These are phyloP conservation scores for Poecilia gillii DNA, from an alignment of 2,797 vertebrate genomes.

Conservation along the genomic window DNA sequence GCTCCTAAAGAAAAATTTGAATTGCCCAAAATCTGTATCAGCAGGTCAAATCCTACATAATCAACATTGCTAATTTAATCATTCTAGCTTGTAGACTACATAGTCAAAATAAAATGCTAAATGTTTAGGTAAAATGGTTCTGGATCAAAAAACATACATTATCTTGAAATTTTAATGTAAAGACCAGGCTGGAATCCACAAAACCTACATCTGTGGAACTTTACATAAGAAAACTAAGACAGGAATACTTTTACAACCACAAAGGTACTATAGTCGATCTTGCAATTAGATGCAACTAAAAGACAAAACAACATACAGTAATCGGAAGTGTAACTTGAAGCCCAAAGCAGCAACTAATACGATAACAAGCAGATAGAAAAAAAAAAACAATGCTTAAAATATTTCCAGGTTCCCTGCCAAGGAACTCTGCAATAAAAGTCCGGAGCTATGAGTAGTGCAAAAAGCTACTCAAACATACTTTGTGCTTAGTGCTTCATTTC, in stretches of 20 bases:
- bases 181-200: background rate
- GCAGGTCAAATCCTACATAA: background rate
- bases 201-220: background rate
- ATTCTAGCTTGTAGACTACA: background rate
- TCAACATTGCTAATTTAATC: background rate
- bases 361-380: conserved; percentile 5
- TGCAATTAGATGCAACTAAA: conserved; percentile 5
- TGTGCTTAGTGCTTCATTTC: conserved; percentile 64
- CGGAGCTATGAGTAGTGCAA: conserved; percentile 53
- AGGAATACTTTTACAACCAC: background rate
- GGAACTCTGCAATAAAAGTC: conserved; percentile 48
- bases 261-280: background rate
- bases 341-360: conserved; percentile 16
- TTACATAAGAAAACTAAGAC: background rate
- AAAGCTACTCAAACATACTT: conserved; percentile 64
- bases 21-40: background rate
- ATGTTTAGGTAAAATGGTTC: background rate
- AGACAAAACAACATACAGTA: conserved; percentile 14
- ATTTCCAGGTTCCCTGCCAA: conserved; percentile 32
- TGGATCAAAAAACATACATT: background rate
- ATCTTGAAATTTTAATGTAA: background rate
- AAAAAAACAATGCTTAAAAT: conserved; percentile 28
- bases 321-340: conserved; percentile 15
- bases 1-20: background rate
- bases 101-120: background rate